Conservation (phyloP, 1,140 invertebrate genomes). For the Nebria ingens region DNA sequence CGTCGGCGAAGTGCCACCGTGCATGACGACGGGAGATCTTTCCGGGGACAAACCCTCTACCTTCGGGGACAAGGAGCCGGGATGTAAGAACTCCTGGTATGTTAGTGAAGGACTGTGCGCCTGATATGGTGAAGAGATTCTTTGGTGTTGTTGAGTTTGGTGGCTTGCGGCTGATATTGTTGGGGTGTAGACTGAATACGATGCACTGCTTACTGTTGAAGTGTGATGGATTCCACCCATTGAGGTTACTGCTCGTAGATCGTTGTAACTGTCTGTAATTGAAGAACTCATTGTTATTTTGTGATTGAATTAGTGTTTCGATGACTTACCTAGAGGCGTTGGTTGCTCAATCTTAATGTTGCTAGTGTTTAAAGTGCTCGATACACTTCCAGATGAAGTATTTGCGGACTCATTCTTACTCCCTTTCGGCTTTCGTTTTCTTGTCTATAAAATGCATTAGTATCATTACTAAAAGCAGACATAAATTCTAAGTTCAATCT, state of each 20-base stretch:
- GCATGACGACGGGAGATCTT: not conserved
- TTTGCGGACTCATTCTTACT: constrained; percentile 34
- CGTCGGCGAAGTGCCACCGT: constrained; percentile 9
- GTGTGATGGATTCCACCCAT: constrained; percentile 22
- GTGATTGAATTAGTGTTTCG: not conserved
- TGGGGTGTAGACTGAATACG: constrained; percentile 14
- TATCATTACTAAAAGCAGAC: too few species aligned
- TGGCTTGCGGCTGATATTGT: constrained; percentile 14
- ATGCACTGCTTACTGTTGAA: constrained; percentile 17
- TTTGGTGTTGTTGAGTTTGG: constrained; percentile 10
- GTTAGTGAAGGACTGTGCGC: constrained; percentile 14
- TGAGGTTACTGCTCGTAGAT: constrained; percentile 25
- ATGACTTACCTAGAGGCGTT: constrained; percentile 20
- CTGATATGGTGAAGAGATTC: constrained; percentile 21
- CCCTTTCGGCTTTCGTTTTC: constrained; percentile 83
- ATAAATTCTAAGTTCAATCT: constrained; percentile 8
- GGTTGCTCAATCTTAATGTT: constrained; percentile 27
- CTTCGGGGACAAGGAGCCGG: not conserved
- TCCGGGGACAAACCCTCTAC: not conserved
- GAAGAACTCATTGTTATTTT: constrained; percentile 10
- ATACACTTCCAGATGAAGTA: not conserved
- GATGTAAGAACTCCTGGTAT: constrained; percentile 2
- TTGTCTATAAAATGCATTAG: constrained; percentile 48
- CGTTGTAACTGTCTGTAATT: constrained; percentile 32
- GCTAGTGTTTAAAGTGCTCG: not conserved